A percentile compares a stretch with the other conserved stretches of the same genome.
phyloP scores from a whole-genome alignment of 2,113 vertebrate genomes.

The Tautogolabrus adspersus region DNA sequence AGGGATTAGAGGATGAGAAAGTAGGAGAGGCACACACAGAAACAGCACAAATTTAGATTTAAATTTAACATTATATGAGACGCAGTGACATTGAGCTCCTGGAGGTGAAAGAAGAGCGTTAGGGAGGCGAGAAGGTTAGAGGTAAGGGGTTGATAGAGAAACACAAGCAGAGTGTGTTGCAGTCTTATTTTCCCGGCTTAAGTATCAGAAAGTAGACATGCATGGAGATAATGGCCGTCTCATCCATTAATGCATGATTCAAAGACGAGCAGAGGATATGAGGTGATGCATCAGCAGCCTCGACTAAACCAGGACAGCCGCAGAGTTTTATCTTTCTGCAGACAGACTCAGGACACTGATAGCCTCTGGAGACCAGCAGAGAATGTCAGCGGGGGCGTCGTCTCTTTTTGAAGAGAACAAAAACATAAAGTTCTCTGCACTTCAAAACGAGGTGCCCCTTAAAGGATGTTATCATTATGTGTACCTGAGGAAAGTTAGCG shows the following conservation, averaged over 20 bases:
- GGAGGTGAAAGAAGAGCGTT: background rate
- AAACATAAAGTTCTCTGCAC: slow-evolving; percentile 1
- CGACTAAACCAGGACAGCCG: slow-evolving; percentile 68
- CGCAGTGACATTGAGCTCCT: background rate
- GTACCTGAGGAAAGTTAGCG: background rate
- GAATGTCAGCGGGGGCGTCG: slow-evolving; percentile 53
- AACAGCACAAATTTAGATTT: background rate
- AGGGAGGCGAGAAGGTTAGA: slow-evolving; percentile 18
- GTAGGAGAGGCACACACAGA: background rate
- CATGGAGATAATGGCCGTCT: slow-evolving; percentile 73
- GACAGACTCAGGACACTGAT: slow-evolving; percentile 67
- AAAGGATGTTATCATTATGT: background rate
- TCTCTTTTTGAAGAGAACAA: slow-evolving; percentile 11
- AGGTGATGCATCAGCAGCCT: slow-evolving; percentile 76
- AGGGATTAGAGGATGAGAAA: slow-evolving; percentile 6
- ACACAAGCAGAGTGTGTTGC: background rate
- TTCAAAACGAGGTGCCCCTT: background rate
- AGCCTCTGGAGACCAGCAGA: slow-evolving; percentile 36
- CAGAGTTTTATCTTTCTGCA: slow-evolving; percentile 71
- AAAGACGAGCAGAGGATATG: slow-evolving; percentile 74
- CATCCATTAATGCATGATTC: slow-evolving; percentile 81
- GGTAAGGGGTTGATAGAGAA: slow-evolving; percentile 3
- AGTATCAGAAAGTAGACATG: slow-evolving; percentile 65
- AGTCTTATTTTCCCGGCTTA: slow-evolving; percentile 59
- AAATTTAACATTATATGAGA: background rate